These are phyloP conservation scores for Euspilapteryx auroguttella DNA, from an alignment of 2,888 invertebrate genomes.

Conservation along the genomic window DNA sequence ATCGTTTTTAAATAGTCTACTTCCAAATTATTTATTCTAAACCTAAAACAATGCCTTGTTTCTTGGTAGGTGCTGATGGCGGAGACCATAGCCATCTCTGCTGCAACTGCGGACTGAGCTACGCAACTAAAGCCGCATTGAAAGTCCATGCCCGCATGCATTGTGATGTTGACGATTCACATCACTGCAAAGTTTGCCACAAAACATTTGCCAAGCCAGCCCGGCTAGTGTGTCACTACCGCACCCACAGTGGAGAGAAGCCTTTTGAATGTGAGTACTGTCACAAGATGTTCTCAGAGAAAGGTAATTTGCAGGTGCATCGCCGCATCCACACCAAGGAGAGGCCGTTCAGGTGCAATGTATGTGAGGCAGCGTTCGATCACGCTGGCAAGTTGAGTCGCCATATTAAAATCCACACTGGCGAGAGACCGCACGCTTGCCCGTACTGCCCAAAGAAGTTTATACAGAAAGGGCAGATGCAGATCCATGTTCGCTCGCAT, in stretches of 20 bases:
- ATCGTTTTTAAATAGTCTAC: too few relatives aligned
- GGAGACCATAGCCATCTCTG: constrained; percentile 60
- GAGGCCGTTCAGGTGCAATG: constrained; percentile 86
- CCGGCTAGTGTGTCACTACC: constrained; percentile 79
- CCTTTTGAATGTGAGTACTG: constrained; percentile 92
- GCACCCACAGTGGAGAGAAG: constrained; percentile 89
- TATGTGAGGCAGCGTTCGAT: constrained; percentile 87
- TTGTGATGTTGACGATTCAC: constrained; percentile 66
- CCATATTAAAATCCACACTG: constrained; percentile 89
- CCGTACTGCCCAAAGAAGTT: constrained; percentile 87
- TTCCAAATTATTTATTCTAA: too few relatives aligned
- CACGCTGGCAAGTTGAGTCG: constrained; percentile 89
- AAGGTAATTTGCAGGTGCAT: constrained; percentile 90
- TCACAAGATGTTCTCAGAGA: constrained; percentile 89
- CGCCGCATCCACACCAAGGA: constrained; percentile 89
- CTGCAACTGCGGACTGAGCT: constrained; percentile 72
- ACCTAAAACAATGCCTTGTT: too few relatives aligned
- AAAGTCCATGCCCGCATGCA: constrained; percentile 68
- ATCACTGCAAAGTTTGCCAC: constrained; percentile 86
- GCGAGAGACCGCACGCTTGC: constrained; percentile 88
- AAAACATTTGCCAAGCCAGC: constrained; percentile 92
- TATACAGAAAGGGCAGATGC: constrained; percentile 88
- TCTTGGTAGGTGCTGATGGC: too few relatives aligned
- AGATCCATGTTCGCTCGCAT: constrained; percentile 88
- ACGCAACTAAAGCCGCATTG: constrained; percentile 74